Conservation (phyloP, 92 coral and sea anemone species). For the Heteractis magnifica region DNA sequence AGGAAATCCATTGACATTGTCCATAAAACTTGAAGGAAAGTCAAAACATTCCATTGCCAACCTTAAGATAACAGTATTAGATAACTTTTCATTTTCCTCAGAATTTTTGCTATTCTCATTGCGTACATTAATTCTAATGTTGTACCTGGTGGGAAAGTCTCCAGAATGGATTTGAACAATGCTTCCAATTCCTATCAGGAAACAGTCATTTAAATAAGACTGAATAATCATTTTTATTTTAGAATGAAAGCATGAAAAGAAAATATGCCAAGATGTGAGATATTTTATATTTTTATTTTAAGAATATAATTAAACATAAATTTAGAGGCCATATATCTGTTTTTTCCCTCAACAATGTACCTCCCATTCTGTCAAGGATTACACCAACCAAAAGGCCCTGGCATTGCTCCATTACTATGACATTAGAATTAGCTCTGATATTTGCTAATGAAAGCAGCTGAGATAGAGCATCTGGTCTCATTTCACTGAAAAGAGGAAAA, state of each 20-base stretch:
- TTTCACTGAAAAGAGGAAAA: conserved; percentile 49
- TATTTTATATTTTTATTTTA: too few species aligned
- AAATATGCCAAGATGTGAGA: too few species aligned
- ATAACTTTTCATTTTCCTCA: not conserved
- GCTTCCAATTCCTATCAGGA: conserved; percentile 69
- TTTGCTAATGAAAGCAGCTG: conserved; percentile 88
- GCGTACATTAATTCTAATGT: not conserved
- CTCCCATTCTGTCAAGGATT: conserved; percentile 87
- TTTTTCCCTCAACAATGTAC: conserved; percentile 35
- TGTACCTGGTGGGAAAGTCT: conserved; percentile 90
- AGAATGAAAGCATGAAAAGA: too few species aligned
- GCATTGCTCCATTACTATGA: conserved; percentile 78
- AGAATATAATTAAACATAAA: too few species aligned
- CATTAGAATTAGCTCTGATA: conserved; percentile 68
- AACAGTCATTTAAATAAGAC: not conserved
- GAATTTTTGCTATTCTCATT: not conserved
- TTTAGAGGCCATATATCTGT: too few species aligned
- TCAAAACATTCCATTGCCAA: conserved; percentile 73
- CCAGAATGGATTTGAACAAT: conserved; percentile 82
- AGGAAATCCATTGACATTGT: conserved; percentile 76
- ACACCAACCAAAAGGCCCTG: conserved; percentile 91
- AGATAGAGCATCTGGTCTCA: conserved; percentile 85
- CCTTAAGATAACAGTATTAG: conserved; percentile 33
- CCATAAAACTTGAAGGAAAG: conserved; percentile 53
- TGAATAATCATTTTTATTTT: too few species aligned